Evolutionary conservation across 2,888 invertebrate species (phyloP), one percentile per base, ranked within the genome.

Genomic region (Apotomis capreana): DNA sequence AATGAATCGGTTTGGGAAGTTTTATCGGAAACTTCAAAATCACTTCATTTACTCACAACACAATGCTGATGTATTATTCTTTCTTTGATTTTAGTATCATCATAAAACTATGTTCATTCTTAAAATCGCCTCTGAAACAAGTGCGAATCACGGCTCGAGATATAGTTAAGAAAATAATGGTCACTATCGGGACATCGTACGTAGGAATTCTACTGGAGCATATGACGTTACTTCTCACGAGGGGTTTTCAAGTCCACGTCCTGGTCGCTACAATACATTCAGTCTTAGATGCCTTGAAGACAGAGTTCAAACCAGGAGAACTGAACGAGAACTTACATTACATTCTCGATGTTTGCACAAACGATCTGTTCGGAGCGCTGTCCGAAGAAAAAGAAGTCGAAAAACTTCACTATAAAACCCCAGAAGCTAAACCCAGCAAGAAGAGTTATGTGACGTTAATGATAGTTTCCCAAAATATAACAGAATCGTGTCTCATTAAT

Each of bases 171-270:
- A 97, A 98, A 87, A 97, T 99, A 40, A 96, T 98, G 95, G 83
- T 95, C 0, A 95, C 97, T 0, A 94, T 99, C 8, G 99, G 99
- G 0, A 95, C 98, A 0, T 89, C 94, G 13, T 98, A 98, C 87
- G 92, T 99, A 74, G 94, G 95, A 6, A 93, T 96, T 79, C 89
- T 99, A 36, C 87, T 99, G 10, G 95, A 95, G 74, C 98, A 98
- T 87, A 95, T 99, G 85, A 95, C 96, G 51, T 91, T 96, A 4
- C 89, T 97, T 26, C 92, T 99, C 68, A 97, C 96, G 0, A 95
- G 96, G 83, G 99, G 99, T 10, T 99, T 97, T 85, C 98, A 99
- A 94, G 95, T 98, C 2, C 99, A 99, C 82, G 99, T 99, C 0
- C 91, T 99, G 68, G 97, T 97, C 3, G 98, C 96, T 74, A 98